Evolutionary conservation across 2,797 vertebrate genomes (phyloP).

Genomic region (Odontamblyopus lacepedii): DNA sequence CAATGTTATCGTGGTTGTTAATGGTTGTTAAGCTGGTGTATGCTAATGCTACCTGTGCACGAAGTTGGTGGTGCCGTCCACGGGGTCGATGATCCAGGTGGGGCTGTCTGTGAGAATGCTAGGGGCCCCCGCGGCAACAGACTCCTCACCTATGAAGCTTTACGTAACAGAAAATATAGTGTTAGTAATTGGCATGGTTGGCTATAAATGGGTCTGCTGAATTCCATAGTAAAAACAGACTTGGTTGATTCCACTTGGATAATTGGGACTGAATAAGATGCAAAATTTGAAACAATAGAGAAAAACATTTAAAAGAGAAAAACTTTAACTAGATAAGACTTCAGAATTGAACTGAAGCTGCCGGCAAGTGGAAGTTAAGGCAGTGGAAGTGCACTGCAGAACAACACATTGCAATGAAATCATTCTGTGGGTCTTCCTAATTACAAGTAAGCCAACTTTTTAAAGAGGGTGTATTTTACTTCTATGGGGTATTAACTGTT

Average conservation of each 20-base stretch:
- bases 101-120: slow-evolving; percentile 85
- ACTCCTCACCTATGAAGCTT: slow-evolving; percentile 96
- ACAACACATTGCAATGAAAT: background rate
- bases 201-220: background rate
- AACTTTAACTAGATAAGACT: background rate
- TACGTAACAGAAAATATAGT: background rate
- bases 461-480: no score
- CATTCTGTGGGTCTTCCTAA: no score
- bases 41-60: slow-evolving; percentile 70
- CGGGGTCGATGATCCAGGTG: slow-evolving; percentile 93
- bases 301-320: background rate
- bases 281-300: background rate
- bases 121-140: slow-evolving; percentile 88
- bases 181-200: background rate
- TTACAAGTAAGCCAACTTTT: no score
- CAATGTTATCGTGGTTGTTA: slow-evolving; percentile 9
- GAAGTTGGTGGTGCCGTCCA: slow-evolving; percentile 71
- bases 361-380: background rate
- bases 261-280: background rate
- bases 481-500: no score
- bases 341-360: background rate
- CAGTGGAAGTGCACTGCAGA: background rate
- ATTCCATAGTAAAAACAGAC: background rate
- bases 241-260: background rate
- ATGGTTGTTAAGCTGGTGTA: slow-evolving; percentile 9